A percentile compares a stretch with the other conserved stretches of the same genome.
phyloP scores from a whole-genome alignment of 35 echinoderm and acorn worm genomes.

The Patiria miniata region DNA sequence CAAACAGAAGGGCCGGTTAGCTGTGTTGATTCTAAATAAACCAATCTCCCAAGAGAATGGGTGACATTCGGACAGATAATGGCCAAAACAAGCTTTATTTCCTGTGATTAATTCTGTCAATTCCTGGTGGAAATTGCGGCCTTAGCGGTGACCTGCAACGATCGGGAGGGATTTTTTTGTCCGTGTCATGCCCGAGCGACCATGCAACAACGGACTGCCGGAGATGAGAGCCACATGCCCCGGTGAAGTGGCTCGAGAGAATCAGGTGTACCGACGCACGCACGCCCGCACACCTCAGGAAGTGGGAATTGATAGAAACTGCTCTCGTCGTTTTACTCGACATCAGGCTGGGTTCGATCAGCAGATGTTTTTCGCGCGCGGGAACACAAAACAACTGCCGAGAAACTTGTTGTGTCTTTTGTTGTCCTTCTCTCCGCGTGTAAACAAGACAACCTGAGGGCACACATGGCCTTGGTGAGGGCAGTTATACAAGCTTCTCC shows the following conservation, averaged over 20 bases:
- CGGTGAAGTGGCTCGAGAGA: slow-evolving; percentile 13
- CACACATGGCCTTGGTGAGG: not conserved
- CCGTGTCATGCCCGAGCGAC: not conserved
- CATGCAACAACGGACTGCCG: slow-evolving; percentile 9
- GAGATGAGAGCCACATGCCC: not conserved
- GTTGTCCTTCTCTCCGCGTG: not conserved
- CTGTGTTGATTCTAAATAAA: too few relatives aligned
- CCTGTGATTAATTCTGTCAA: slow-evolving; percentile 14
- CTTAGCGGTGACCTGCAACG: not conserved
- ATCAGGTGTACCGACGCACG: not conserved
- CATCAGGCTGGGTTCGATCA: slow-evolving; percentile 7
- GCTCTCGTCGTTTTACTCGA: slow-evolving; percentile 7
- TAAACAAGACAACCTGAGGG: not conserved
- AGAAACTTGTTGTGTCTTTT: not conserved
- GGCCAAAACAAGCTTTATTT: slow-evolving; percentile 10
- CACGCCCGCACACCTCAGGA: not conserved
- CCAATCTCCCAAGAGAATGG: too few relatives aligned
- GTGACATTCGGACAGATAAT: not conserved
- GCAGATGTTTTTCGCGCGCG: slow-evolving; percentile 23
- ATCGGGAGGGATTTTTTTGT: slow-evolving; percentile 1
- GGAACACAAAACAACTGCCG: not conserved
- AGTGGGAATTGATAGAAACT: slow-evolving; percentile 12
- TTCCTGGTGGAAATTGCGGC: not conserved
- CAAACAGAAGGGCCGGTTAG: too few relatives aligned
- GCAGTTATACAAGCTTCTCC: not conserved